Evolutionary conservation across 64 coral and sea anemone genomes (phyloP).

Genomic region (Stichodactyla helianthus): DNA sequence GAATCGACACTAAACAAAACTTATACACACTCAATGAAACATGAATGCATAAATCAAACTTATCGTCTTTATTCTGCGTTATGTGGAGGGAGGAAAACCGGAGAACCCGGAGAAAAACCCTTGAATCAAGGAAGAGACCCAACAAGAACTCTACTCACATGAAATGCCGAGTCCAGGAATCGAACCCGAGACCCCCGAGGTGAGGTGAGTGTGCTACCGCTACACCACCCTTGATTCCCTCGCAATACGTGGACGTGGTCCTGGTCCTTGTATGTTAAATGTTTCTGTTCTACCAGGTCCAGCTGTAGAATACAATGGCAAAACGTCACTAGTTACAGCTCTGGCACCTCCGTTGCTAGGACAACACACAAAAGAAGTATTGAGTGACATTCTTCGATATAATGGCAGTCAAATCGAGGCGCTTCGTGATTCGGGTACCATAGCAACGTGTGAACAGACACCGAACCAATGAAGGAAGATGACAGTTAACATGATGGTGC

Average conservation of each 20-base stretch:
- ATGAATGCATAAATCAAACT: too few relatives aligned
- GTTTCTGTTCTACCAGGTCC: constrained; percentile 36
- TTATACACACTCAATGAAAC: too few relatives aligned
- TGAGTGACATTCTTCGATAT: constrained; percentile 46
- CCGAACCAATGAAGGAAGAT: not conserved
- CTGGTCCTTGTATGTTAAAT: not conserved
- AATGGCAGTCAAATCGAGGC: constrained; percentile 22
- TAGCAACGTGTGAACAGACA: constrained; percentile 18
- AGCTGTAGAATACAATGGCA: constrained; percentile 73
- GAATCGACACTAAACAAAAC: not conserved
- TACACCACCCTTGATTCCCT: too few relatives aligned
- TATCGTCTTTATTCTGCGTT: too few relatives aligned
- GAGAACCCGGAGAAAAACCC: too few relatives aligned
- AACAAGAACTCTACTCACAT: too few relatives aligned
- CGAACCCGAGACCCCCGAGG: too few relatives aligned
- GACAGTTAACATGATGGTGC: not conserved
- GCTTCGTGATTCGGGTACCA: constrained; percentile 20
- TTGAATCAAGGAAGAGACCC: too few relatives aligned
- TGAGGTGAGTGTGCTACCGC: too few relatives aligned
- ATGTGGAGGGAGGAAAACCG: too few relatives aligned
- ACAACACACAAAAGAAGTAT: constrained; percentile 59
- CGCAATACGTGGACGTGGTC: too few relatives aligned
- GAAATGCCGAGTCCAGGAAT: too few relatives aligned
- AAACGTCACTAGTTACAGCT: constrained; percentile 42
- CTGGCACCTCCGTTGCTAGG: constrained; percentile 64